Evolutionary conservation across 2,113 vertebrate species (phyloP), one percentile per base, ranked within the genome.

Genomic region (Periophthalmus modestus): DNA sequence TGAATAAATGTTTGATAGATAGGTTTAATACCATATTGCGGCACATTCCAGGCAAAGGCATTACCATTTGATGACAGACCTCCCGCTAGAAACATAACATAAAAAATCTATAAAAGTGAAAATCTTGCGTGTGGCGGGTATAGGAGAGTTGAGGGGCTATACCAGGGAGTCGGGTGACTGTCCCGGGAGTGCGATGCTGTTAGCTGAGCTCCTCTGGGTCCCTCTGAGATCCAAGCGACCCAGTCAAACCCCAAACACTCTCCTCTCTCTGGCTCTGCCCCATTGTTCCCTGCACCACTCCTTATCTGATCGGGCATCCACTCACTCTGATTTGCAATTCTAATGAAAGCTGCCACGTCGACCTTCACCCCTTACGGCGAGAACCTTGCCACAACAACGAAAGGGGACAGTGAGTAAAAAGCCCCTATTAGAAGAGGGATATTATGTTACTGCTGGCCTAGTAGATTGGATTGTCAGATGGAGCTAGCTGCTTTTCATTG

Each of bases 311-410:
- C 89, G 78, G 93, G 94, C 88, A 90, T 94, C 93, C 88, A 81
- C 90, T 88, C 87, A 75, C 91, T 83, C 86, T 83, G 91, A 95
- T 95, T 95, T 96, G 93, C 94, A 95, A 94, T 95, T 95, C 95
- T 95, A 95, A 96, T 97, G 95, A 96, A 95, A 95, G 95, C 95
- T 95, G 95, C 87, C 82, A 88, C 90, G 89, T 93, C 94, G 94
- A 91, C 85, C 93, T 93, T 94, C 87, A 23, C 82, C 86, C 81
- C 90, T 93, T 89, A 93, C 89, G 84, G 90, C 83, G 34, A 89
- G 88, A 92, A 91, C 91, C 90, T 66, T 76, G 81, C 85, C 80
- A 82, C 87, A 87, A 89, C 84, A 89, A 90, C 77, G 77, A 88
- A 80, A 84, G 71, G 81, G 72, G 65, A 61, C 47, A 67, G 68